Base-by-base conservation (phyloP, 2,888 invertebrate genomes). In the Eupithecia exiguata region DNA sequence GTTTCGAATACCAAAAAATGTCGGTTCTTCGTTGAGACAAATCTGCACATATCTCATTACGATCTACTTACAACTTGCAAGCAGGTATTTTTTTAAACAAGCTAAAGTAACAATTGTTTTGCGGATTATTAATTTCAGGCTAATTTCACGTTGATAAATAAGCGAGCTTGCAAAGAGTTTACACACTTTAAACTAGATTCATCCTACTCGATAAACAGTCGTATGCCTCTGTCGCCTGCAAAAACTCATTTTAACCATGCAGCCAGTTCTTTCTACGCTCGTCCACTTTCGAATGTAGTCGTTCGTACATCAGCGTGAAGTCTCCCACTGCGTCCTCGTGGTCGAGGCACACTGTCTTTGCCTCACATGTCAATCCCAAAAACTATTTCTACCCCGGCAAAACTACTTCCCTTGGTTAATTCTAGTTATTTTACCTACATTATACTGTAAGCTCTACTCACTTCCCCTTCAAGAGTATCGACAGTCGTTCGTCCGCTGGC, bases 381-480 rank as follows among this genome's bases (percentile, higher is more conserved):
- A 49, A 18, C 46, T 1, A 49, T n/a, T 7, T 49, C 46, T 18
- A 49, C n/a, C 9, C n/a, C 7, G 6, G n/a, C 0, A 49, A 46
- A 46, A 49, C 1, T 0, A 46, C 46, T 46, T 7, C 46, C 46
- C 21, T n/a, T n/a, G 49, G n/a, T 16, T 46, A 1, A 46, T 3
- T 12, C 1, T 40, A 40, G 12, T 40, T 40, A 1, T 40, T 46
- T 6, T 43, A 5, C 4, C 43, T 43, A 43, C 1, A 30, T 30
- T 30, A 30, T 30, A 30, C 30, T 30, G 2, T 10, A 6, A 46
- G 3, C 7, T 46, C n/a, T 38, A 95, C 97, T 95, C 92, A 97
- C 97, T 97, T 97, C 92, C 98, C 98, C 89, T 96, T 96, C 79
- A 98, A 92, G 74, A 98, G 95, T 90, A 98, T 96, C 65, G 97